Evolutionary conservation across 2,888 invertebrate species (phyloP).

Genomic region (Yponomeuta cagnagella): DNA sequence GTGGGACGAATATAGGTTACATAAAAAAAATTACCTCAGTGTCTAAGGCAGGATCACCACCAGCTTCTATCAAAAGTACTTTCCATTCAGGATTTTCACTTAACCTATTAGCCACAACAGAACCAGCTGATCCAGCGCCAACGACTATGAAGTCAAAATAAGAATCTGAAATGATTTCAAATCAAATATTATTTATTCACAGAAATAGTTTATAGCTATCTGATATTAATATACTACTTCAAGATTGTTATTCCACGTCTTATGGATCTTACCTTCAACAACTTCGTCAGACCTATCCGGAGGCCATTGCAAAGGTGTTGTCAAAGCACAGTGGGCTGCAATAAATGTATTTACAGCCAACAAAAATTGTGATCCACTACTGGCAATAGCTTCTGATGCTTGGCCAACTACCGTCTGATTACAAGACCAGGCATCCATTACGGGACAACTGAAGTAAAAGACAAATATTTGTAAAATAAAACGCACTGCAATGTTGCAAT

Average conservation of each 20-base stretch:
- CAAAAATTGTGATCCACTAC: background rate
- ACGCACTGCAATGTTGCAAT: too few species aligned
- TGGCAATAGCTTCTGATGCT: background rate
- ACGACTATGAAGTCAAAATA: constrained; percentile 25
- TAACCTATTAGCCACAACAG: constrained; percentile 23
- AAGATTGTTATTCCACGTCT: too few species aligned
- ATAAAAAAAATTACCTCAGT: constrained; percentile 20
- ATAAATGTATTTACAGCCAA: constrained; percentile 41
- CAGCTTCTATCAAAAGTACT: constrained; percentile 25
- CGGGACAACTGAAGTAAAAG: too few species aligned
- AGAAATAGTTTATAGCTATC: too few species aligned
- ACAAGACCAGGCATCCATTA: constrained; percentile 1
- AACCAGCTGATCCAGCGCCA: constrained; percentile 22
- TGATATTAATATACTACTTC: too few species aligned
- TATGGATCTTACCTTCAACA: constrained; percentile 22
- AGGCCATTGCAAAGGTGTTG: constrained; percentile 59
- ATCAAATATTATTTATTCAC: too few species aligned
- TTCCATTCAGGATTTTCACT: constrained; percentile 24
- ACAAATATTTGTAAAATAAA: background rate
- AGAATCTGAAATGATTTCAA: constrained; percentile 18
- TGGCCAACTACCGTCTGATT: background rate
- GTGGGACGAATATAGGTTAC: too few species aligned
- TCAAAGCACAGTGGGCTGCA: constrained; percentile 64
- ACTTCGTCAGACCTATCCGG: constrained; percentile 46
- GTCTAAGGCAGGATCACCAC: constrained; percentile 23